Base-by-base conservation (phyloP, 2,888 invertebrate species). In the Drosophila affinis region DNA sequence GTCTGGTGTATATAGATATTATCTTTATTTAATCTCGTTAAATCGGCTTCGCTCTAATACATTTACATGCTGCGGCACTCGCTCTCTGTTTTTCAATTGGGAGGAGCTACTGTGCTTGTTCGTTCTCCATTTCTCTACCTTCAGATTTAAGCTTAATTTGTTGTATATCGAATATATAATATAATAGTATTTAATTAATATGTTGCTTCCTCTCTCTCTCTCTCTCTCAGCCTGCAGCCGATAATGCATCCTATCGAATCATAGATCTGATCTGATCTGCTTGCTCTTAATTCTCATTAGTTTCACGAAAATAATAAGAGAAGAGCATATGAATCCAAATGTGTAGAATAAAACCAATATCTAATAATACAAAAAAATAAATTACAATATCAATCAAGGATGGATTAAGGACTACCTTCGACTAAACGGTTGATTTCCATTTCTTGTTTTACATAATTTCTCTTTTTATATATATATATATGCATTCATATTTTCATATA, bases 1-100 rank as follows among this genome's bases (percentile, higher is more conserved):
- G 34, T 34, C 5, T 76, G 48, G 0, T 73, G 54, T 76, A 59
- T 75, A 72, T 74, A 49, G 58, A 72, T 58, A 68, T 64, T 71
- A 84, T 74, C 80, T 81, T 81, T 81, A 82, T 85, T 81, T 76
- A 80, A 82, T 80, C 83, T 82, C 75, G 78, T 81, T 81, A 79
- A 82, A 78, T 79, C 76, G 65, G 78, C 76, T 79, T 72, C 71
- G 52, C 64, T 72, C 58, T 72, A 72, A 72, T 72, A 72, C 71
- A 72, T 72, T 72, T 72, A 72, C 71, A 72, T 71, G 57, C 65
- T 72, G 57, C n/a, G 69, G 62, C 68, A 61, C 21, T 61, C 17
- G 24, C 58, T 69, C 47, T 29, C n/a, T 39, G 32, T 29, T 32
- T 62, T 45, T 48, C 56, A 29, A 49, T 53, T 52, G 56, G 44